Conservation (phyloP, 2,888 invertebrate genomes). For the Meiosimyza platycephala region DNA sequence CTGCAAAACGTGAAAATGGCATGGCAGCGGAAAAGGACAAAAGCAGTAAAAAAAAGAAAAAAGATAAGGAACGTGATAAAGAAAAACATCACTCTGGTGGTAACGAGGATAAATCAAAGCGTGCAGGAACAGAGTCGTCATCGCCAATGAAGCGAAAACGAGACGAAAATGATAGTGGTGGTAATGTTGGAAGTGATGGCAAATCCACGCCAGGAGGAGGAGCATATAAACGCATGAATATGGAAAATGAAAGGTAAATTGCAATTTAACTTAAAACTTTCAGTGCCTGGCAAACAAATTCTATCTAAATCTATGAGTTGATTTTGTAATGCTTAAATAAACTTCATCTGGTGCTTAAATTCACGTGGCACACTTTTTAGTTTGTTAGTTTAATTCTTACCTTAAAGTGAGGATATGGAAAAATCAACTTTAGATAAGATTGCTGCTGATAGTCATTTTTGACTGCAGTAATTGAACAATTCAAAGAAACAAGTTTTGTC, state of each 20-base stretch:
- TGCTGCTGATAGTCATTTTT: too few relatives aligned
- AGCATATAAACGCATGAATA: conserved; percentile 65
- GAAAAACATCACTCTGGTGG: conserved; percentile 41
- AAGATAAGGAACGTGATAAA: conserved; percentile 52
- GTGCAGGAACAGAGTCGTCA: conserved; percentile 53
- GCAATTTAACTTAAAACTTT: neutral
- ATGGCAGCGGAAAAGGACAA: conserved; percentile 47
- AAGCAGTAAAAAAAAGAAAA: conserved; percentile 57
- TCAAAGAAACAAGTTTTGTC: too few relatives aligned
- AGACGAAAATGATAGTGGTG: conserved; percentile 71
- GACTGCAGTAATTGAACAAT: too few relatives aligned
- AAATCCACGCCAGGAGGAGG: conserved; percentile 55
- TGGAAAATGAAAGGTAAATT: conserved; percentile 50
- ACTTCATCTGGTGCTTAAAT: too few relatives aligned
- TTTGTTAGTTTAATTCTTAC: too few relatives aligned
- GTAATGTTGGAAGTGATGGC: conserved; percentile 64
- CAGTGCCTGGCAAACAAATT: neutral
- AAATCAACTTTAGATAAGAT: too few relatives aligned
- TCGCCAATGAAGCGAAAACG: conserved; percentile 69
- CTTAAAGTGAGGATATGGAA: too few relatives aligned
- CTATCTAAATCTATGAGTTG: too few relatives aligned
- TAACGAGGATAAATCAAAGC: conserved; percentile 42
- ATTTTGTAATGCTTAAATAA: too few relatives aligned
- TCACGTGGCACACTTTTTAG: too few relatives aligned
- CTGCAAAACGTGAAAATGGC: conserved; percentile 48